A percentile compares a stretch with the other conserved stretches of the same genome.
Conservation (phyloP, 2,113 vertebrate species). For the Heteronetta atricapilla region DNA sequence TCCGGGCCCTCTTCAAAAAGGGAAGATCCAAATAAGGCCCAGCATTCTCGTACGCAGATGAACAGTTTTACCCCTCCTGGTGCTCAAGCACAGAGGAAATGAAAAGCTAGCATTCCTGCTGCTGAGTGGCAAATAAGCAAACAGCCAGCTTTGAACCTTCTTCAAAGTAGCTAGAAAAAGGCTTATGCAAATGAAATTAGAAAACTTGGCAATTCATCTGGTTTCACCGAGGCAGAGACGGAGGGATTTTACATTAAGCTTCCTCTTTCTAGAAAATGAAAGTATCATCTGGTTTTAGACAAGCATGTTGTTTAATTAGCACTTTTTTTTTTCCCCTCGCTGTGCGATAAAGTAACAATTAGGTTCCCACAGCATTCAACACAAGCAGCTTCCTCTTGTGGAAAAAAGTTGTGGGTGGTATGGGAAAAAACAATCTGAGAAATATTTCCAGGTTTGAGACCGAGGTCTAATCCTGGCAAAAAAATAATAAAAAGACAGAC, state of each 20-base stretch:
- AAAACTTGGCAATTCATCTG: constrained; percentile 60
- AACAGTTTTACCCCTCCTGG: not conserved
- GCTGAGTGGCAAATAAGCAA: constrained; percentile 43
- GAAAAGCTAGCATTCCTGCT: constrained; percentile 40
- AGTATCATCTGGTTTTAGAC: constrained; percentile 62
- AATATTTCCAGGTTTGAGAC: constrained; percentile 61
- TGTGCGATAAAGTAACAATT: constrained; percentile 65
- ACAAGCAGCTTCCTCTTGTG: constrained; percentile 56
- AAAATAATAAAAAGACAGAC: not conserved
- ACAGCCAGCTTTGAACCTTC: constrained; percentile 48
- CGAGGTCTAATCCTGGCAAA: constrained; percentile 48
- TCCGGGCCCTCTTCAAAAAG: not conserved
- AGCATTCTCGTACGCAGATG: constrained; percentile 37
- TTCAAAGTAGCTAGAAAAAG: constrained; percentile 63
- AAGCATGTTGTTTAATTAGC: constrained; percentile 63
- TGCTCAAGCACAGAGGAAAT: constrained; percentile 30
- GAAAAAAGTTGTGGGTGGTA: constrained; percentile 63
- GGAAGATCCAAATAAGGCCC: not conserved
- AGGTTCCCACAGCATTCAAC: constrained; percentile 67
- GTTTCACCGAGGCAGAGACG: constrained; percentile 45
- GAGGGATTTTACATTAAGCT: constrained; percentile 58
- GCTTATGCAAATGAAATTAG: constrained; percentile 69
- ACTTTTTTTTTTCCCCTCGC: not conserved
- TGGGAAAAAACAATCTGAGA: constrained; percentile 65
- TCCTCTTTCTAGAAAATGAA: constrained; percentile 72